These are phyloP conservation scores for Perithous albicinctus DNA, from an alignment of 2,888 invertebrate genomes.

Conservation along the genomic window DNA sequence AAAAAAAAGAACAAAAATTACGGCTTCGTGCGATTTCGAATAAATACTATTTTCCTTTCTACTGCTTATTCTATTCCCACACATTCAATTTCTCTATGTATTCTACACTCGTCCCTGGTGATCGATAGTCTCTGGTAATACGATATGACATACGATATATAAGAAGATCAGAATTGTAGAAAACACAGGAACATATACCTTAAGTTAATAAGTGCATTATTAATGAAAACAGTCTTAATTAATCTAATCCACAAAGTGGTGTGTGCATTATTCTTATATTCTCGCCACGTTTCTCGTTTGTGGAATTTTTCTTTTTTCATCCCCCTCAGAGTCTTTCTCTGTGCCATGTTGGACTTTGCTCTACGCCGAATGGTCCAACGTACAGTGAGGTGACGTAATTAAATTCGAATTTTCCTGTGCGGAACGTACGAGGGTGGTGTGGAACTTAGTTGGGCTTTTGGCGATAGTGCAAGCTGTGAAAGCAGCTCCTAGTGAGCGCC, in stretches of 20 bases:
- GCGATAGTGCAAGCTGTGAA: constrained; percentile 47
- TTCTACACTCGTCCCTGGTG: too few relatives aligned
- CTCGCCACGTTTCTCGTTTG: background rate
- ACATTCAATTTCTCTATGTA: too few relatives aligned
- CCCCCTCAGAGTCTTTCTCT: background rate
- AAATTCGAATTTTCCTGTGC: constrained; percentile 52
- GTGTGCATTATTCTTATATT: background rate
- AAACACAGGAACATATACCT: background rate
- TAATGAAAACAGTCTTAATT: constrained; percentile 19
- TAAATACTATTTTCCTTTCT: too few relatives aligned
- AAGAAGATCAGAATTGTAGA: background rate
- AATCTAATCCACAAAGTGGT: constrained; percentile 19
- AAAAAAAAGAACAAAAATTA: too few relatives aligned
- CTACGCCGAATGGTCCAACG: background rate
- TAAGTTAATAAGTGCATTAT: constrained; percentile 31
- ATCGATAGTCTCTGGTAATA: too few relatives aligned
- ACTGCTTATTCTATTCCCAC: too few relatives aligned
- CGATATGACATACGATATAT: background rate
- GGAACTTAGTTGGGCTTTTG: constrained; percentile 45
- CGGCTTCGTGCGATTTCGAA: too few relatives aligned
- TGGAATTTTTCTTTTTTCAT: background rate
- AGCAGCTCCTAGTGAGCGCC: constrained; percentile 32
- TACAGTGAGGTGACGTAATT: constrained; percentile 41
- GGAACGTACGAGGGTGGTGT: constrained; percentile 19
- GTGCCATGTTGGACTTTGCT: background rate